These are phyloP conservation scores for Aphodius granarius DNA, from an alignment of 2,888 invertebrate genomes.

Conservation along the genomic window DNA sequence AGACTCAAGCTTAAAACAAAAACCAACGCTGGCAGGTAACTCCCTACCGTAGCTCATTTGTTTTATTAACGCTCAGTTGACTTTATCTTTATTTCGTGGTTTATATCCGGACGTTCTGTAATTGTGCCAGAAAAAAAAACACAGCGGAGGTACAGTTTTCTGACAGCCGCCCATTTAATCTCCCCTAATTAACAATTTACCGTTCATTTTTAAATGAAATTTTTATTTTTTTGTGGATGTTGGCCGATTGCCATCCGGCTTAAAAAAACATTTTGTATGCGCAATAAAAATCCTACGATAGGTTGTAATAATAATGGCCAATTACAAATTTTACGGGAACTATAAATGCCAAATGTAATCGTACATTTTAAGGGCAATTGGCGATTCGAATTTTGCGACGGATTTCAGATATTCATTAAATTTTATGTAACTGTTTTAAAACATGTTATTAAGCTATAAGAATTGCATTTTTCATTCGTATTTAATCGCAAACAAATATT, in stretches of 20 bases:
- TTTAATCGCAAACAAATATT: too few relatives aligned
- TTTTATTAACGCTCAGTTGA: not conserved
- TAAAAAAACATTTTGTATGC: not conserved
- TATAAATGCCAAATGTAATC: too few relatives aligned
- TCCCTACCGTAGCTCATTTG: not conserved
- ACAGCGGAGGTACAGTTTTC: not conserved
- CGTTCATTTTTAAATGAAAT: not conserved
- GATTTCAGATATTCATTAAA: too few relatives aligned
- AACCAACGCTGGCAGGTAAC: not conserved
- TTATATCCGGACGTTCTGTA: not conserved
- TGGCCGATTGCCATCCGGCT: not conserved
- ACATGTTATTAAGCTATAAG: not conserved
- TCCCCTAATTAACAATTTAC: not conserved
- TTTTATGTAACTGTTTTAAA: too few relatives aligned
- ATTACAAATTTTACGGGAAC: too few relatives aligned
- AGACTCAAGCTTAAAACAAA: not conserved
- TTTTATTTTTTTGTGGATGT: not conserved
- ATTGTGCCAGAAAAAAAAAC: not conserved
- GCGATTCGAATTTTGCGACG: too few relatives aligned
- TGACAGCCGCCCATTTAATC: not conserved
- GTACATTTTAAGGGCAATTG: too few relatives aligned
- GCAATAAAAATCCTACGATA: not conserved
- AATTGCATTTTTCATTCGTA: not conserved
- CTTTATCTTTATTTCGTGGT: constrained; percentile 3
- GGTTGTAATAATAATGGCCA: not conserved